Evolutionary conservation across 2,888 invertebrate species (phyloP), one percentile per base, ranked within the genome.

Genomic region (Heliconius aoede): DNA sequence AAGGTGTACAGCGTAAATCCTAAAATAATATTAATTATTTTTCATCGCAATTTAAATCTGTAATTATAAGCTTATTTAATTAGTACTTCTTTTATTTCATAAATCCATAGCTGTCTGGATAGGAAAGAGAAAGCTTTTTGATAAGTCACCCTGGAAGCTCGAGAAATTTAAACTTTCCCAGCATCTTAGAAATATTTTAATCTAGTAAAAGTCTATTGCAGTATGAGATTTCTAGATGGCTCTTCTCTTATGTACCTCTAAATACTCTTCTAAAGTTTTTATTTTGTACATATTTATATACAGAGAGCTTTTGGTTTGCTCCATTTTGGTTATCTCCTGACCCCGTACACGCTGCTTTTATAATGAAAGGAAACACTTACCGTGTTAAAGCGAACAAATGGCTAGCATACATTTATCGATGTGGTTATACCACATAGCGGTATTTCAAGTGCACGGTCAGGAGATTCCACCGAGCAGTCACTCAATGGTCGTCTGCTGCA

Each of bases 381-480:
- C 21, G 36, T 26, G 40, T 32, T 61, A 72, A 58, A 26, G 72
- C 36, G 40, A 72, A 72, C 18, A 60, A 72, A 72, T 60, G 40
- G 60, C 60, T 58, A 61, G 15, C 69, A 60, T 61, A 72, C 72
- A 72, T 72, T 72, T 36, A 72, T 32, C 60, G 72, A 72, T 28
- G 72, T 60, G 60, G 60, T 86, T 87, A 88, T 88, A 86, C 88
- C 86, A 86, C 80, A 84, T 92, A 93, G 89, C 93, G 91, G 93
- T 91, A 92, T 84, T 87, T 83, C 87, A 90, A 90, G 91, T 88
- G 89, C 87, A 85, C 87, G 90, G 89, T 2, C 36, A 36, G 36
- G 58, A 65, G 64, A 30, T 76, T 71, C 58, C 64, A 72, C 71
- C 36, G 62, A 75, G 82, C 86, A 84, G 84, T 85, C 90, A 90